Evolutionary conservation across 2,113 vertebrate genomes (phyloP).

Genomic region (Bungarus multicinctus): DNA sequence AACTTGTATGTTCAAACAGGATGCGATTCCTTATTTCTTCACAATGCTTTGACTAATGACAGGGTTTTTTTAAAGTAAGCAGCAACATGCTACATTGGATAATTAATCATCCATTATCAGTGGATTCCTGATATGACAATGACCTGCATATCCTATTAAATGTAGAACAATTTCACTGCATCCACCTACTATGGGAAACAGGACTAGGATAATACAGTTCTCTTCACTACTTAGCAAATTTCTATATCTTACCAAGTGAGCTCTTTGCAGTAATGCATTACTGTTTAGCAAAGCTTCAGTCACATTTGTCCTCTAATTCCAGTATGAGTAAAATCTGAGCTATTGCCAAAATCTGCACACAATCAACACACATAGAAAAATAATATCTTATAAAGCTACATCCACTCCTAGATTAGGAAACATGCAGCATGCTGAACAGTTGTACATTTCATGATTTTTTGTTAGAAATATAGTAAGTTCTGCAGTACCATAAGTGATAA

Average conservation of each 20-base stretch:
- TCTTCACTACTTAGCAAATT: neutral
- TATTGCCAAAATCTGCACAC: neutral
- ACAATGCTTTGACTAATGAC: neutral
- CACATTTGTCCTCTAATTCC: neutral
- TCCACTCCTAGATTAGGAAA: fast-evolving
- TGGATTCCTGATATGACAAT: neutral
- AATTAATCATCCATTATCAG: neutral
- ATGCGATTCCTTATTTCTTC: neutral
- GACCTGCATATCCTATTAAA: neutral
- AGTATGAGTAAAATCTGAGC: neutral
- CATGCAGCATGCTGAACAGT: fast-evolving
- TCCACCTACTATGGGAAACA: neutral
- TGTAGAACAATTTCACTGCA: neutral
- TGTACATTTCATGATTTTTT: neutral
- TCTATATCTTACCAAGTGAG: neutral
- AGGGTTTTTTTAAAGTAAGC: neutral
- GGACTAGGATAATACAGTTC: neutral
- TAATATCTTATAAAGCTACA: neutral
- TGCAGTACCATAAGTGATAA: neutral
- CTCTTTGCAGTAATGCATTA: neutral
- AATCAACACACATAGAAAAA: fast-evolving
- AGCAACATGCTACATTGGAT: neutral
- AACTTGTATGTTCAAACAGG: neutral
- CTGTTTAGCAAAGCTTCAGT: neutral
- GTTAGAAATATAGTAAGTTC: neutral